These are phyloP conservation scores for Bradypodion ventrale DNA, from an alignment of 2,797 vertebrate genomes.

Conservation along the genomic window DNA sequence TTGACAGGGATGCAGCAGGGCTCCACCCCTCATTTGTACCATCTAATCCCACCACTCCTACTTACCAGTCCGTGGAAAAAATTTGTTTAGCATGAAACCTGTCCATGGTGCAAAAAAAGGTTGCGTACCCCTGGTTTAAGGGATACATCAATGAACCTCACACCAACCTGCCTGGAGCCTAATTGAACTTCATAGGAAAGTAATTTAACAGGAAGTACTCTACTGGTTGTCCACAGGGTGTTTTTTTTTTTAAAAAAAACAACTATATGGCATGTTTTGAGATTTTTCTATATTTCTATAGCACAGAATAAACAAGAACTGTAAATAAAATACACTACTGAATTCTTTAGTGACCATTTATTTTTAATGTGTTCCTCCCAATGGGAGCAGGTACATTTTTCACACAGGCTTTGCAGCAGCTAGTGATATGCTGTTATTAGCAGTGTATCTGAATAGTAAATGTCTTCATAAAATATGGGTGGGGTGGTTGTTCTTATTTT, in stretches of 20 bases:
- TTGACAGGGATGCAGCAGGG: too few relatives aligned
- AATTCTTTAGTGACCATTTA: slow-evolving; percentile 17
- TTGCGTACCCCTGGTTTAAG: too few relatives aligned
- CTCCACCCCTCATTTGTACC: too few relatives aligned
- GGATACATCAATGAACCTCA: not conserved
- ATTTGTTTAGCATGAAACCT: too few relatives aligned
- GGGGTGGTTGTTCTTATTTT: not conserved
- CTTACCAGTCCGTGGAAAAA: too few relatives aligned
- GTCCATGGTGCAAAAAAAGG: too few relatives aligned
- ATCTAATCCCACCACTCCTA: too few relatives aligned
- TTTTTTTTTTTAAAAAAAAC: too few relatives aligned
- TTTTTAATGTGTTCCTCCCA: slow-evolving; percentile 30
- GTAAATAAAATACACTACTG: slow-evolving; percentile 20
- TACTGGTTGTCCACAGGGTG: not conserved
- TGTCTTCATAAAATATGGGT: slow-evolving; percentile 48
- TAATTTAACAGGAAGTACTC: not conserved
- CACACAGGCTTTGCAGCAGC: slow-evolving; percentile 16
- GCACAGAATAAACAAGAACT: slow-evolving; percentile 8
- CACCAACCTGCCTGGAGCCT: not conserved
- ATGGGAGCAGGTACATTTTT: slow-evolving; percentile 33
- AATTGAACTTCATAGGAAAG: not conserved
- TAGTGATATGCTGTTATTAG: slow-evolving; percentile 49
- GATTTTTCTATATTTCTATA: not conserved
- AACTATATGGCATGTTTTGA: not conserved
- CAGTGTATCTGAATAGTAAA: slow-evolving; percentile 48